Evolutionary conservation across 1,140 invertebrate genomes (phyloP).

Genomic region (Orussus abietinus): DNA sequence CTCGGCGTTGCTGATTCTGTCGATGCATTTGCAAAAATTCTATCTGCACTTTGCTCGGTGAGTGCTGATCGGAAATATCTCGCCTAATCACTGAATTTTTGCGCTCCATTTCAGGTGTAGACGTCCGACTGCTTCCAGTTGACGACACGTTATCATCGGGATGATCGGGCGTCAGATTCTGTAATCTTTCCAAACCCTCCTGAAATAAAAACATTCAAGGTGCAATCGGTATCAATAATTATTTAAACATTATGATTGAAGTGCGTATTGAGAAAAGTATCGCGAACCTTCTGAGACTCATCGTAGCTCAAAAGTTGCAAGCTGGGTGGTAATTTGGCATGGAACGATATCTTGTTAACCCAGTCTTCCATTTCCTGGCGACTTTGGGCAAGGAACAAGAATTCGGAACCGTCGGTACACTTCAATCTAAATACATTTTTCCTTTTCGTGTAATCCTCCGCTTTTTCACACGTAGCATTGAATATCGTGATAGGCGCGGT

Average conservation of each 20-base stretch:
- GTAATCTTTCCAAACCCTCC: slow-evolving; percentile 44
- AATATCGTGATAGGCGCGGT: slow-evolving; percentile 87
- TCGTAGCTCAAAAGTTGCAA: slow-evolving; percentile 84
- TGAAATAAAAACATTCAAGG: slow-evolving; percentile 44
- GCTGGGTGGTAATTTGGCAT: slow-evolving; percentile 85
- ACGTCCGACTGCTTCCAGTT: slow-evolving; percentile 51
- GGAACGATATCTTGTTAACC: slow-evolving; percentile 91
- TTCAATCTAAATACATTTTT: slow-evolving; percentile 89
- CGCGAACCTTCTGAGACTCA: slow-evolving; percentile 47
- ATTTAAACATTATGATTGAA: slow-evolving; percentile 17
- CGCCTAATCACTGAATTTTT: slow-evolving; percentile 50
- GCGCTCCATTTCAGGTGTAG: slow-evolving; percentile 51
- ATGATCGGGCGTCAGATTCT: slow-evolving; percentile 35
- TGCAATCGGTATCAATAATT: slow-evolving; percentile 23
- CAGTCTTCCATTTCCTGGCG: slow-evolving; percentile 83
- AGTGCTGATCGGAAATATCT: slow-evolving; percentile 30
- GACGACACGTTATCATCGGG: slow-evolving; percentile 38
- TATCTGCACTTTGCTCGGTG: slow-evolving; percentile 36
- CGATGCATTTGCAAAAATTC: slow-evolving; percentile 45
- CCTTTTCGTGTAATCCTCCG: slow-evolving; percentile 91
- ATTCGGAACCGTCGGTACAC: slow-evolving; percentile 88
- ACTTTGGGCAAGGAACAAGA: slow-evolving; percentile 76
- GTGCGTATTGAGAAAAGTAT: slow-evolving; percentile 9
- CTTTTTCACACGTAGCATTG: slow-evolving; percentile 78
- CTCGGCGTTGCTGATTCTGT: slow-evolving; percentile 38